Evolutionary conservation across 2,888 invertebrate genomes (phyloP).

Genomic region (Drosophila planitibia): DNA sequence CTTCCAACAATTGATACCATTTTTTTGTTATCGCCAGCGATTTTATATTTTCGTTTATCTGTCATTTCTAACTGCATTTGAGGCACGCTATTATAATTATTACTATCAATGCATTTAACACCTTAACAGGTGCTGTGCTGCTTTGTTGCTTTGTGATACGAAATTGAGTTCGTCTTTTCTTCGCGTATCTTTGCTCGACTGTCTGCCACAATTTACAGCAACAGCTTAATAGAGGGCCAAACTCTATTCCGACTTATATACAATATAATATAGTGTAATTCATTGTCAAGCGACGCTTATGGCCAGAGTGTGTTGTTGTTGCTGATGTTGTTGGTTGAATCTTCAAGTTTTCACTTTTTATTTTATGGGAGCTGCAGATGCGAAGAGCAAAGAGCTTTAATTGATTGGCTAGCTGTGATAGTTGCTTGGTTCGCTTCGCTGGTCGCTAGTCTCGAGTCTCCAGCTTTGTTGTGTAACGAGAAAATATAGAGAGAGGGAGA

Average conservation of each 20-base stretch:
- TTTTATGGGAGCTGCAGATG: constrained; percentile 36
- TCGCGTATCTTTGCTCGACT: constrained; percentile 13
- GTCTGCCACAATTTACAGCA: constrained; percentile 37
- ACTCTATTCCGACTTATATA: constrained; percentile 7
- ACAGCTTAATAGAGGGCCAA: constrained; percentile 18
- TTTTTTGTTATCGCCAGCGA: constrained; percentile 6
- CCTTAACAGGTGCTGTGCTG: constrained; percentile 18
- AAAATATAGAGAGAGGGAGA: constrained; percentile 4
- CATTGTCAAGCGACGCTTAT: constrained; percentile 64
- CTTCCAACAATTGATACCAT: not conserved
- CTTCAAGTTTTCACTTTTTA: constrained; percentile 54
- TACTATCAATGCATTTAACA: constrained; percentile 48
- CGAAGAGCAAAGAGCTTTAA: constrained; percentile 71
- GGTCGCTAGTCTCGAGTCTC: constrained; percentile 19
- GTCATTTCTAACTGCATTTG: constrained; percentile 19
- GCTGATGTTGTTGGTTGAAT: constrained; percentile 14
- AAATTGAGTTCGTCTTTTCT: constrained; percentile 6
- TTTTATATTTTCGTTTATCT: constrained; percentile 2
- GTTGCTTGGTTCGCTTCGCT: constrained; percentile 58
- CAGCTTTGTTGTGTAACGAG: constrained; percentile 49
- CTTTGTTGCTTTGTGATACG: constrained; percentile 13
- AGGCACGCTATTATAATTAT: not conserved
- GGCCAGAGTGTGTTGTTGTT: constrained; percentile 19
- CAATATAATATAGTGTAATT: constrained; percentile 50
- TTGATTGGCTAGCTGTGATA: constrained; percentile 69